These are phyloP conservation scores for Campaea margaritaria DNA, from an alignment of 2,888 invertebrate genomes.

Conservation along the genomic window DNA sequence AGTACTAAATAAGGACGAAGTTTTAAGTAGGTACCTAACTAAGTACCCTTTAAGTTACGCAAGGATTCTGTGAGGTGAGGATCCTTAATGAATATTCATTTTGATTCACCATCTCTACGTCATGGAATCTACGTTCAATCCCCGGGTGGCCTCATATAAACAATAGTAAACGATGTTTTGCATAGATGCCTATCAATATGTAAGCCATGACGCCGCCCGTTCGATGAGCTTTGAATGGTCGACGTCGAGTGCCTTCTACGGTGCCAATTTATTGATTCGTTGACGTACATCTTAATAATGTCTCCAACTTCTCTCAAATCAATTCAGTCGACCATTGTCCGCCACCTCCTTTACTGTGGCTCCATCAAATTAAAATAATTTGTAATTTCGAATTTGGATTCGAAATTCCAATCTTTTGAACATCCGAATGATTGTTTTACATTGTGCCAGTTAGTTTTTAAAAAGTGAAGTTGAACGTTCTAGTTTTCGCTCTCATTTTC, in stretches of 20 bases:
- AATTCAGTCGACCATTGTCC: slow-evolving; percentile 50
- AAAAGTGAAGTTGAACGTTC: slow-evolving; percentile 26
- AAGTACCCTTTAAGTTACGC: background rate
- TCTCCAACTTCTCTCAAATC: slow-evolving; percentile 33
- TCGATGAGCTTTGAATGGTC: slow-evolving; percentile 45
- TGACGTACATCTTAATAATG: slow-evolving; percentile 25
- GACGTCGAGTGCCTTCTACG: slow-evolving; percentile 47
- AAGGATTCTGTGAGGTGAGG: slow-evolving; percentile 13
- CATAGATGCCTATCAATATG: slow-evolving; percentile 39
- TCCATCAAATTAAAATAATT: slow-evolving; percentile 6
- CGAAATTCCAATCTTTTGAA: background rate
- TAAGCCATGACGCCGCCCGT: slow-evolving; percentile 37
- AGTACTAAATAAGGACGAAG: too few species aligned
- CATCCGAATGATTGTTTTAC: slow-evolving; percentile 17
- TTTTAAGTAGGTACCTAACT: too few species aligned
- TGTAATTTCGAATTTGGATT: too few species aligned
- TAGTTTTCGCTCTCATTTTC: slow-evolving; percentile 34
- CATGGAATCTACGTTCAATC: slow-evolving; percentile 40
- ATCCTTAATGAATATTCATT: slow-evolving; percentile 35
- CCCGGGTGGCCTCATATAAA: slow-evolving; percentile 38
- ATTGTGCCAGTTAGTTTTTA: slow-evolving; percentile 27
- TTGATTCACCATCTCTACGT: slow-evolving; percentile 30
- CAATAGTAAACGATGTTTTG: slow-evolving; percentile 43
- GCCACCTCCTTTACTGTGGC: slow-evolving; percentile 47
- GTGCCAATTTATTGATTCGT: slow-evolving; percentile 53